Evolutionary conservation across 1,140 invertebrate species (phyloP).

Genomic region (Linepithema humile): DNA sequence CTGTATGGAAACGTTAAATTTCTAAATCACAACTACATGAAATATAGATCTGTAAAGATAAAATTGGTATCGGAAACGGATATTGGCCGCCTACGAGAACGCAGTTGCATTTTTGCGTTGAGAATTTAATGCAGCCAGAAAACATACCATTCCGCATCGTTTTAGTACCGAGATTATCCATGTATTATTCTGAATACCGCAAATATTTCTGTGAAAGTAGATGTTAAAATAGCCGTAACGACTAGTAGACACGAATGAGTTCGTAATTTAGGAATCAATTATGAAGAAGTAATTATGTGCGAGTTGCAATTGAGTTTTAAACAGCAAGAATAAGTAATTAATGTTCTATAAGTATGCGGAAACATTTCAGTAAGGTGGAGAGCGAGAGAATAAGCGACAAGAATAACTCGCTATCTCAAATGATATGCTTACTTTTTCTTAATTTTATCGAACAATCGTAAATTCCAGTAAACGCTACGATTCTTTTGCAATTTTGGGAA

Average conservation of each 20-base stretch:
- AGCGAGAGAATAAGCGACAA: neutral
- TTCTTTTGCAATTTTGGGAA: conserved; percentile 31
- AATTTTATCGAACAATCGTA: neutral
- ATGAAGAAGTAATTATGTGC: neutral
- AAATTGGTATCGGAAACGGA: conserved; percentile 5
- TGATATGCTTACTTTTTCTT: neutral
- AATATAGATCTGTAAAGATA: neutral
- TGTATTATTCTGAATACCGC: neutral
- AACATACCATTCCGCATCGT: conserved; percentile 49
- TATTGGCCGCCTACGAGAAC: neutral
- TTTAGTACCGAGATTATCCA: neutral
- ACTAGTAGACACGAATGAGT: neutral
- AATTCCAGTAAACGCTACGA: neutral
- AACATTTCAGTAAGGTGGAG: neutral
- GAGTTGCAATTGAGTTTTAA: neutral
- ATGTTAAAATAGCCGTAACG: conserved; percentile 21
- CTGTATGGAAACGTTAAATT: neutral
- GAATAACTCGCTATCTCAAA: neutral
- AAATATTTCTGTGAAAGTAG: neutral
- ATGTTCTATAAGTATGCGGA: neutral
- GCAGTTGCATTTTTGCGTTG: neutral
- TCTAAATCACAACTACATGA: neutral
- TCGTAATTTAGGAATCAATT: neutral
- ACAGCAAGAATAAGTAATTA: neutral
- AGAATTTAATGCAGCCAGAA: neutral